Evolutionary conservation across 2,113 vertebrate species (phyloP), one percentile per base, ranked within the genome.

Genomic region (Rissa tridactyla): DNA sequence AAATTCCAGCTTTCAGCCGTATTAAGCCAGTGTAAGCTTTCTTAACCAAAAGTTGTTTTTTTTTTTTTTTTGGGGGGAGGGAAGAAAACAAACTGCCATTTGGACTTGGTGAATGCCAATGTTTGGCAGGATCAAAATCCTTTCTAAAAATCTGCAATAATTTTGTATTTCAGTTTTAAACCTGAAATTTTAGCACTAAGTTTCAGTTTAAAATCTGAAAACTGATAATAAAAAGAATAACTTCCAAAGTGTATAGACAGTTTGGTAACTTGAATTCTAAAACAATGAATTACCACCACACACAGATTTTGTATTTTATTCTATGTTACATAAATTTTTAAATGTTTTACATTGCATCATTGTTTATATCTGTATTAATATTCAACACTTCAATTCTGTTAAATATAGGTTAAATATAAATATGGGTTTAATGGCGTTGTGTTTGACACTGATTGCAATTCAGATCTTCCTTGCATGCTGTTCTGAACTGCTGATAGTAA

Each of bases 371-470:
- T 47, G 27, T 32, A 26, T 94, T 95, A 76, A 52, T n/a, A 82
- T 87, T 90, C 83, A 90, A 15, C 38, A 73, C 42, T 90, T 92
- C 32, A 86, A 5, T 84, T 92, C 71, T 92, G 64, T 64, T 86
- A 78, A 78, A 55, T 94, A 87, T 92, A 82, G 27, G 51, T 88
- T 92, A 89, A 95, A 86, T 96, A 78, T 93, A 92, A 94, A 96
- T 95, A 87, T 92, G 89, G 85, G 84, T 68, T 75, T 95, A 88
- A 82, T 96, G 91, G 82, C 75, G 94, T 96, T 92, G 51, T 94
- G 65, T 77, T 58, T 96, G 93, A 79, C 78, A 44, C 71, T 90
- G 91, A 96, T 95, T 95, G 77, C 29, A 94, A 92, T 93, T 94
- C 79, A 93, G 20, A 87, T 92, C 87, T 88, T 91, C 72, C 64